phyloP scores from a whole-genome alignment of 2,888 invertebrate species.

The Miltochrista miniata region DNA sequence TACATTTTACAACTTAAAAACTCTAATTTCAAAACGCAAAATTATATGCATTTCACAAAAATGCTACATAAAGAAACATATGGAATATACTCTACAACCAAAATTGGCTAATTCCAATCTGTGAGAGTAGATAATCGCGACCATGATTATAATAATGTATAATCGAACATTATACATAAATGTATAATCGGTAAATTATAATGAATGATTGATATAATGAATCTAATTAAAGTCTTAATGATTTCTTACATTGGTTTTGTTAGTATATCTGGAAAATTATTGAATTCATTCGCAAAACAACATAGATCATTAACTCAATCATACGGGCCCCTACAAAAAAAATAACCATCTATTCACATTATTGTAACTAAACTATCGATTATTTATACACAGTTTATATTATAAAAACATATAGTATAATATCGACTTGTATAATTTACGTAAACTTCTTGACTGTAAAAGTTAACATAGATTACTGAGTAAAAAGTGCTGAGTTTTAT shows the following conservation, averaged over 20 bases:
- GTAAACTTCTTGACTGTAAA: not conserved
- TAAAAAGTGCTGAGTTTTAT: no score
- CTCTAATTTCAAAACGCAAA: slow-evolving; percentile 26
- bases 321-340: slow-evolving; percentile 39
- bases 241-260: slow-evolving; percentile 11
- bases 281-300: slow-evolving; percentile 5
- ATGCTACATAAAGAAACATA: slow-evolving; percentile 17
- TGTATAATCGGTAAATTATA: slow-evolving; percentile 12
- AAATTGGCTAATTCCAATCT: slow-evolving; percentile 66
- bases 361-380: slow-evolving; percentile 27
- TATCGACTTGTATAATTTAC: not conserved
- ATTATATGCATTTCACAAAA: slow-evolving; percentile 19
- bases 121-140: slow-evolving; percentile 48
- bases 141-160: slow-evolving; percentile 11
- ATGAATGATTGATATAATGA: not conserved
- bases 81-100: slow-evolving; percentile 51
- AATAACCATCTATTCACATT: slow-evolving; percentile 41
- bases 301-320: slow-evolving; percentile 9
- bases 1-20: slow-evolving; percentile 40
- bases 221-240: not conserved
- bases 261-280: not conserved
- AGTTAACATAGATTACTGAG: not conserved
- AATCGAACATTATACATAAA: not conserved
- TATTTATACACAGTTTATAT: slow-evolving; percentile 4
- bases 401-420: slow-evolving; percentile 2